These are phyloP conservation scores for Oopsacas minuta DNA, from an alignment of 37 sponge, comb jelly and placozoan genomes.

Conservation along the genomic window DNA sequence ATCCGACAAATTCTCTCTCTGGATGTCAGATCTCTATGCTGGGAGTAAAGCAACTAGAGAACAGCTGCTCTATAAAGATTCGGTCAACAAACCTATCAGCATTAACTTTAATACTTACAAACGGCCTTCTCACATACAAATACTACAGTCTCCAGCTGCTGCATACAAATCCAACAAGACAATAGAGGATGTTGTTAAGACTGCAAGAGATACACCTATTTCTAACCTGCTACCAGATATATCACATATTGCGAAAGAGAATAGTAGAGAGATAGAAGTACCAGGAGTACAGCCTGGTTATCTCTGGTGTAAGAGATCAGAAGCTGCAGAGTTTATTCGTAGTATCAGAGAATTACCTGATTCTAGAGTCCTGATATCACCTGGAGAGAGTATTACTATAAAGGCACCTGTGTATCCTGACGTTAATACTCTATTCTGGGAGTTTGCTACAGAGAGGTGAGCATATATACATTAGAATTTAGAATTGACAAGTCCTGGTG, in stretches of 20 bases:
- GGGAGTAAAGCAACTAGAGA: background rate
- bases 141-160: background rate
- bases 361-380: background rate
- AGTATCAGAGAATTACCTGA: background rate
- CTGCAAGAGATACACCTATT: background rate
- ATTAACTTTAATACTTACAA: background rate
- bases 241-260: background rate
- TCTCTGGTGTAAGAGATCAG: background rate
- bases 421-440: background rate
- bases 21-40: background rate
- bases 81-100: background rate
- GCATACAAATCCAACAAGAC: background rate
- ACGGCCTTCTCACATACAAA: background rate
- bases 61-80: background rate
- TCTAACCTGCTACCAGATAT: background rate
- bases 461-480: too few relatives aligned
- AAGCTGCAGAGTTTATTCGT: background rate
- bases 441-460: background rate
- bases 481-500: too few relatives aligned
- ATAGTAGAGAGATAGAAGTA: background rate
- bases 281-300: background rate
- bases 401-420: background rate
- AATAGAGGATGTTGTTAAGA: background rate
- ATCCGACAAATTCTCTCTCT: background rate
- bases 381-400: slow-evolving; percentile 5